Base-by-base conservation (phyloP, 1,140 invertebrate genomes). In the Megalopta genalis region DNA sequence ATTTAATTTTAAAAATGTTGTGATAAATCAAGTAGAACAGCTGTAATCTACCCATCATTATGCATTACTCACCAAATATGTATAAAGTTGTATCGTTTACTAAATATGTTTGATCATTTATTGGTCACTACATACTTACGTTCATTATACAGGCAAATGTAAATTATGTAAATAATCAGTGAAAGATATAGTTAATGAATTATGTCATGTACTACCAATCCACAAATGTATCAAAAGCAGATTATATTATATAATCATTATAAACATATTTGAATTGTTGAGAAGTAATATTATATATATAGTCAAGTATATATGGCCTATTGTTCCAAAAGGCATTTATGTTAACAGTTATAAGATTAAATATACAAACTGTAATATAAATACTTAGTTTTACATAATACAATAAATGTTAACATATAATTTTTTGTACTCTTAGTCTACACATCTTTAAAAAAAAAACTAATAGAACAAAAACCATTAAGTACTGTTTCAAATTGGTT, bases 381-480 rank as follows among this genome's bases (percentile, higher is more conserved):
- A 42, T 25, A 63, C 27, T 42, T 65, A 14, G 32, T 54, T 23
- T 42, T 71, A 68, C 37, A 2, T 37, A n/a, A 27, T 14, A 21
- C 9, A 39, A 57, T 9, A n/a, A 57, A 16, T 16, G 10, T 25
- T 59, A 21, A 67, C 37, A 67, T 66, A 65, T 23, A 54, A 25
- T 57, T 27, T 60, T 42, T 59, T 25, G 25, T 42, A 25, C 39
- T 23, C 37, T 57, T 57, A 23, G 23, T 60, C 68, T 23, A 37
- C 62, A 62, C 27, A 3, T 59, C 68, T 42, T 16, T 23, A 68
- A 9, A 66, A 75, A 46, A 46, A 65, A 46, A 76, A 77, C 70
- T 49, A 63, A 67, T 39, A 37, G 16, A 77, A 71, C 60, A 64
- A 18, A 77, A 54, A 59, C n/a, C 10, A 72, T 60, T 73, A 8